Evolutionary conservation across 2,113 vertebrate genomes (phyloP), one percentile per base, ranked within the genome.

Genomic region (Spizaetus ornatus): DNA sequence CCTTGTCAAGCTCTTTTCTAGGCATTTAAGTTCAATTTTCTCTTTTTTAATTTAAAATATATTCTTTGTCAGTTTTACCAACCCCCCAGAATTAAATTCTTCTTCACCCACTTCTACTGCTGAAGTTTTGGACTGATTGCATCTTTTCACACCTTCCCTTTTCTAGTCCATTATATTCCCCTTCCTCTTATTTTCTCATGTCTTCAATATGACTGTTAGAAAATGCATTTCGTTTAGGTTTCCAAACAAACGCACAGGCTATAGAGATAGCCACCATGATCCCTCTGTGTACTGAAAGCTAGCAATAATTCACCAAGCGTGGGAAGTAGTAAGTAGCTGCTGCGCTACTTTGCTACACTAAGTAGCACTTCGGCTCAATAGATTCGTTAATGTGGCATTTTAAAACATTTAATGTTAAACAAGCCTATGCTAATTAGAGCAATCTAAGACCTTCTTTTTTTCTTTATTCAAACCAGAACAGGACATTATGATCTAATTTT

Each of bases 31-130:
- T 79, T 58, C 67, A 19, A 66, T 56, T 85, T 65, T 69, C 72
- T 69, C 81, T 82, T 91, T 81, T 82, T 11, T 7, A 47, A 16
- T 59, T 94, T 82, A 67, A 95, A 88, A 91, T 15, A 40, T 18
- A 8, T 16, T n/a, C 70, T 80, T 36, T 20, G 62, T 17, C 58
- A 89, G 38, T 77, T 73, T 90, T 52, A 86, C 81, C 95, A 92
- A 53, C 58, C 78, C 94, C 45, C 32, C 34, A 95, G 94, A 91
- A 97, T 91, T n/a, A 83, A 71, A 18, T 22, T 77, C 36, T 66
- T 85, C 95, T 40, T 67, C 79, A 93, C 94, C 73, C 8, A 34
- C 95, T 97, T 97, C 47, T 80, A 72, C 87, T 58, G 82, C 84
- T 85, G 48, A 83, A 83, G 55, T 89, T 97, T 92, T 88, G 96